These are phyloP conservation scores for Tachina lurida DNA, from an alignment of 2,888 invertebrate species.

Conservation along the genomic window DNA sequence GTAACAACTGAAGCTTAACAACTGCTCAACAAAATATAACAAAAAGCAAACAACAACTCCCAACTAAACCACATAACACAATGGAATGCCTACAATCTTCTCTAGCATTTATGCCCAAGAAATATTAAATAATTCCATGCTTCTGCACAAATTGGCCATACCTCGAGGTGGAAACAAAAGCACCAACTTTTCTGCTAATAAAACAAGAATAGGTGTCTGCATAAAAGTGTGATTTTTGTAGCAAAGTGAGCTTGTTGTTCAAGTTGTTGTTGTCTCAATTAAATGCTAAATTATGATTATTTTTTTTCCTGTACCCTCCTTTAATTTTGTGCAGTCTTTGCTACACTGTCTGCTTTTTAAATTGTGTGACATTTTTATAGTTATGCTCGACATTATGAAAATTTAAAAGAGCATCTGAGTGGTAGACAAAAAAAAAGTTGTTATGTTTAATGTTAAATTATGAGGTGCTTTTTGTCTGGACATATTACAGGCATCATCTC, in stretches of 20 bases:
- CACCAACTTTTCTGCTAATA: conserved; percentile 12
- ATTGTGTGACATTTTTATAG: conserved; percentile 73
- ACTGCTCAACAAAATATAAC: not conserved
- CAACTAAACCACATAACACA: conserved; percentile 36
- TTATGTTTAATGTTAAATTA: conserved; percentile 43
- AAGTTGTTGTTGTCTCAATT: conserved; percentile 71
- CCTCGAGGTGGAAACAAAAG: conserved; percentile 37
- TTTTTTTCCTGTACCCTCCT: conserved; percentile 25
- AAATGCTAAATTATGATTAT: conserved; percentile 73
- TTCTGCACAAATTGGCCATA: conserved; percentile 49
- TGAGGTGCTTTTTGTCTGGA: conserved; percentile 58
- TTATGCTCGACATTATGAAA: conserved; percentile 71
- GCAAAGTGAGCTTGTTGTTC: conserved; percentile 60
- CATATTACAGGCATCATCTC: conserved; percentile 24
- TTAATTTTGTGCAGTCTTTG: not conserved
- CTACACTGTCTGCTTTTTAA: not conserved
- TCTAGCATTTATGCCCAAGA: conserved; percentile 11
- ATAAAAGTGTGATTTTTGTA: conserved; percentile 60
- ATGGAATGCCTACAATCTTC: conserved; percentile 24
- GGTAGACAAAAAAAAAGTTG: not conserved
- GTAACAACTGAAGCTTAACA: conserved; percentile 58
- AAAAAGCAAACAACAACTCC: not conserved
- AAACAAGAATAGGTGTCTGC: conserved; percentile 58
- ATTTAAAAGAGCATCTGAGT: conserved; percentile 69
- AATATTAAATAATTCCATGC: conserved; percentile 32